phyloP scores from a whole-genome alignment of 2,797 vertebrate species.

The Selene dorsalis region DNA sequence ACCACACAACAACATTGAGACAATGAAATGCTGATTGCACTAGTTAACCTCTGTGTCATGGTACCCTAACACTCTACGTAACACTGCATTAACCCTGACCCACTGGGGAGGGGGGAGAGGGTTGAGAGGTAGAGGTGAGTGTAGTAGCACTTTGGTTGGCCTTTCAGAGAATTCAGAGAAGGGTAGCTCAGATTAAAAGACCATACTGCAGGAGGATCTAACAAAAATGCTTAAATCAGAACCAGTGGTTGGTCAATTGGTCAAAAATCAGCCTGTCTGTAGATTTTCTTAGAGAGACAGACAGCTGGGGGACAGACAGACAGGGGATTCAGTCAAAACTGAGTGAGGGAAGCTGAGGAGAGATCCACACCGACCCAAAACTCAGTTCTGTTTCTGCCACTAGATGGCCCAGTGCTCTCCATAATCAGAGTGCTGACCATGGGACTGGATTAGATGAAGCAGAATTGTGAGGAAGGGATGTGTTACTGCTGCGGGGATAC shows the following conservation, averaged over 20 bases:
- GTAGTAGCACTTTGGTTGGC: slow-evolving; percentile 77
- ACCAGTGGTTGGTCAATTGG: slow-evolving; percentile 53
- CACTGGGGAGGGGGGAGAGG: slow-evolving; percentile 78
- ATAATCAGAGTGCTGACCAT: slow-evolving; percentile 69
- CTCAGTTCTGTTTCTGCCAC: slow-evolving; percentile 78
- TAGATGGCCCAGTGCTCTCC: slow-evolving; percentile 79
- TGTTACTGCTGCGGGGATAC: slow-evolving; percentile 68
- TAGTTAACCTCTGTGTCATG: slow-evolving; percentile 79
- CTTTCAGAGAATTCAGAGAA: slow-evolving; percentile 63
- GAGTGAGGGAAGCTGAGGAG: slow-evolving; percentile 72
- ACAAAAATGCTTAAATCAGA: slow-evolving; percentile 38
- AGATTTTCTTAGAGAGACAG: slow-evolving; percentile 70
- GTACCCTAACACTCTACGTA: slow-evolving; percentile 80
- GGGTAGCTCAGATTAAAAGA: slow-evolving; percentile 47
- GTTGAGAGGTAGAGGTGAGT: slow-evolving; percentile 84
- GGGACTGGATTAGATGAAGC: slow-evolving; percentile 67
- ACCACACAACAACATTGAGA: slow-evolving; percentile 81
- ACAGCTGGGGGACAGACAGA: slow-evolving; percentile 79
- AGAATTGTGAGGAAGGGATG: slow-evolving; percentile 71
- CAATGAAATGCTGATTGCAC: slow-evolving; percentile 78
- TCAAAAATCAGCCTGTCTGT: slow-evolving; percentile 70
- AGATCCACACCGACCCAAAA: slow-evolving; percentile 60
- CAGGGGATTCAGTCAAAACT: slow-evolving; percentile 74
- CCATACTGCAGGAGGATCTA: slow-evolving; percentile 26
- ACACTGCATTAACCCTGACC: slow-evolving; percentile 79